Evolutionary conservation across 2,888 invertebrate species (phyloP), one percentile per base, ranked within the genome.

Genomic region (Habroteleia sp.): DNA sequence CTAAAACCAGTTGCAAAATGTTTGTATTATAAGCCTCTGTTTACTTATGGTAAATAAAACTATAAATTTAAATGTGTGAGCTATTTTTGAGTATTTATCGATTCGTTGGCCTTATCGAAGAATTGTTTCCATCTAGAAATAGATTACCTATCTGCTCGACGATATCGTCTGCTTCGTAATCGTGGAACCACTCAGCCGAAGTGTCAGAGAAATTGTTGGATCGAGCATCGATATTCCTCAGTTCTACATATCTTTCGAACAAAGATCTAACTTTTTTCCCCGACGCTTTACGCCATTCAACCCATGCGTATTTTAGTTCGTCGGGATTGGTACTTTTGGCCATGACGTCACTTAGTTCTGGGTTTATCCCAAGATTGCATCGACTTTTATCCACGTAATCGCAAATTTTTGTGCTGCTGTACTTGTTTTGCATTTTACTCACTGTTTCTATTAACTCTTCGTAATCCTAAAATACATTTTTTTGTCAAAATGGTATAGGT

Each of bases 371-470:
- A 16, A 95, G 88, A 83, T 94, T 92, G 80, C 95, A 95, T 77
- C 93, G 93, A 0, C 84, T 89, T 0, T 84, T 82, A 74, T 94
- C 89, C 5, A 25, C 33, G 13, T 89, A 94, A 7, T 92, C 92
- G 82, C 95, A 96, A 11, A 96, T 92, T 86, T 93, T 95, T 0
- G 95, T 92, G 5, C 92, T 95, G 0, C 94, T 93, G 82, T 94
- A 96, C 77, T 93, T 93, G 0, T 92, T 91, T 82, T 93, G 91
- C 96, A 96, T 96, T 3, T 92, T 91, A 0, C 93, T 92, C 0
- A 93, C n/a, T n/a, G n/a, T n/a, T n/a, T n/a, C n/a, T n/a, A n/a
- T n/a, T n/a, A n/a, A n/a, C n/a, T n/a, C n/a, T n/a, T n/a, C n/a
- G n/a, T n/a, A n/a, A n/a, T n/a, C n/a, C n/a, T n/a, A n/a, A n/a